Percentiles rank a stretch among this genome's conserved stretches.
These are phyloP conservation scores for Nipponacmea schrenckii DNA, from an alignment of 2,888 invertebrate genomes.

Conservation along the genomic window DNA sequence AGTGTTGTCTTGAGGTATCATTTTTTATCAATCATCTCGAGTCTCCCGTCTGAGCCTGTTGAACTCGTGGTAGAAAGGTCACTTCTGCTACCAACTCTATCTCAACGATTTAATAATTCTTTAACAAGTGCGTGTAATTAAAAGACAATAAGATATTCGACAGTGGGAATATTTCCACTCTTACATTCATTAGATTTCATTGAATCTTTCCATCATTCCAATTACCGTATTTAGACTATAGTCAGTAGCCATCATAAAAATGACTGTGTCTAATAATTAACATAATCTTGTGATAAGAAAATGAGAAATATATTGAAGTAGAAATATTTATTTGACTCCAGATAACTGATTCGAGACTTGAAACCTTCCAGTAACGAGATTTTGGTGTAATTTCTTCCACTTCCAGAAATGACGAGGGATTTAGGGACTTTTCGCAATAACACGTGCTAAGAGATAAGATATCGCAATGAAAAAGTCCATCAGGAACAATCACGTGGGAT, in stretches of 20 bases:
- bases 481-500: too few species aligned
- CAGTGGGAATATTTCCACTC: neutral
- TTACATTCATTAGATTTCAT: constrained; percentile 2
- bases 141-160: constrained; percentile 5
- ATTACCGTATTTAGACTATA: neutral
- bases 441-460: neutral
- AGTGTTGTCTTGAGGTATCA: too few species aligned
- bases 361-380: neutral
- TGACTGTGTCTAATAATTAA: neutral
- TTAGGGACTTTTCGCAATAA: neutral
- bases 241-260: neutral
- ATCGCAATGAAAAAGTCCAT: neutral
- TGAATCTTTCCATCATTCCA: neutral
- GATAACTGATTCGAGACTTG: too few species aligned
- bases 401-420: neutral
- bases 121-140: constrained; percentile 6
- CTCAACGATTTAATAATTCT: constrained; percentile 1
- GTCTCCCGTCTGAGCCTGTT: neutral
- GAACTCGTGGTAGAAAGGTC: neutral
- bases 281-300: constrained; percentile 7
- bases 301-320: neutral
- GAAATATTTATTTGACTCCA: neutral
- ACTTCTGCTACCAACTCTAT: neutral
- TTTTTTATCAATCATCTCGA: constrained; percentile 2
- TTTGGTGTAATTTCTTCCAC: constrained; percentile 1